phyloP scores from a whole-genome alignment of 1,140 invertebrate genomes.

The Eulimnadia texana region DNA sequence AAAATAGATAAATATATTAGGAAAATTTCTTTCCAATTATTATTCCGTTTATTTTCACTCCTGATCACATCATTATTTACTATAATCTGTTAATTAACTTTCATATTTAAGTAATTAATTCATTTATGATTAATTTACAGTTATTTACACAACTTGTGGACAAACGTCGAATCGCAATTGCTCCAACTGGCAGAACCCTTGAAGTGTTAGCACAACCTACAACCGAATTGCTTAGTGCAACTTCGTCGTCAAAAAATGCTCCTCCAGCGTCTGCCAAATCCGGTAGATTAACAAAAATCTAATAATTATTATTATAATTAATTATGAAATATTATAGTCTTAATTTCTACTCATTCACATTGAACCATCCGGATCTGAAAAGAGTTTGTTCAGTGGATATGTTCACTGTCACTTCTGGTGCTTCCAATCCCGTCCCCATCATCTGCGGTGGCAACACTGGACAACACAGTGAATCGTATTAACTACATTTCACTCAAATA shows the following conservation, averaged over 20 bases:
- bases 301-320: background rate
- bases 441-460: conserved; percentile 67
- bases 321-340: background rate
- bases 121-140: background rate
- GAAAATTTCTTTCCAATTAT: too few species aligned
- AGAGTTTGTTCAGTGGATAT: conserved; percentile 54
- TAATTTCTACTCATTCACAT: conserved; percentile 54
- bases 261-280: conserved; percentile 2
- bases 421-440: conserved; percentile 43
- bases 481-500: background rate
- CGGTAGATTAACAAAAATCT: too few species aligned
- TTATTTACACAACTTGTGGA: conserved; percentile 37
- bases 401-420: conserved; percentile 46
- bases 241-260: background rate
- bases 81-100: too few species aligned
- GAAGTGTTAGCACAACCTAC: conserved; percentile 18
- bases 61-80: too few species aligned
- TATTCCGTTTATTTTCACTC: too few species aligned
- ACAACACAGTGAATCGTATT: conserved; percentile 44
- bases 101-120: too few species aligned
- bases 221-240: background rate
- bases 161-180: conserved; percentile 53
- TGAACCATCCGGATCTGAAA: conserved; percentile 53
- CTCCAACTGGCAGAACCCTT: conserved; percentile 63
- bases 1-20: too few species aligned